These are phyloP conservation scores for Catalaphyllia jardinei DNA, from an alignment of 64 coral and sea anemone species.

Conservation along the genomic window DNA sequence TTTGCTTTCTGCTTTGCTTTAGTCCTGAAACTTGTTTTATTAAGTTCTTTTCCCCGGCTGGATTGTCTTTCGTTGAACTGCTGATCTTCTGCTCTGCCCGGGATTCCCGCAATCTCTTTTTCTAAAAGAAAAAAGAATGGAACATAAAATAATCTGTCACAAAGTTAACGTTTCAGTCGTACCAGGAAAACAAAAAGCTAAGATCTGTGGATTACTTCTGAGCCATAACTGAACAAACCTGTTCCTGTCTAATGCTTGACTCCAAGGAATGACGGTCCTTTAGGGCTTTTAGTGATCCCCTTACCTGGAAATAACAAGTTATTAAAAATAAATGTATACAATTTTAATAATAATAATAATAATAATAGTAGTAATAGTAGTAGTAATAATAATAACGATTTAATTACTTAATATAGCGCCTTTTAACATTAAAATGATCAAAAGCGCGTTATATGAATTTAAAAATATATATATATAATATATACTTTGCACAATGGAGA, in stretches of 20 bases:
- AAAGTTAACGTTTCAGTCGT: neutral
- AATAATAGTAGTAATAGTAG: too few species aligned
- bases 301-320: neutral
- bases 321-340: neutral
- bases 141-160: neutral
- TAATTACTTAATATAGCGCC: too few species aligned
- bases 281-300: neutral
- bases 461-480: too few species aligned
- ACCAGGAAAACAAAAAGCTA: too few species aligned
- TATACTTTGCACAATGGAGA: too few species aligned
- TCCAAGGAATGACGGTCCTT: slow-evolving; percentile 1
- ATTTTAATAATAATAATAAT: too few species aligned
- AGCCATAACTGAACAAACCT: neutral
- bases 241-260: slow-evolving; percentile 25
- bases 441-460: too few species aligned
- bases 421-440: too few species aligned
- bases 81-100: neutral
- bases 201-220: too few species aligned
- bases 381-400: too few species aligned
- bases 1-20: neutral
- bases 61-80: neutral
- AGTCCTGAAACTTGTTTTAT: neutral
- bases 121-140: neutral
- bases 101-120: neutral
- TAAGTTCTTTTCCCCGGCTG: neutral